phyloP scores from a whole-genome alignment of 2,888 invertebrate species.

The Latheticus oryzae region DNA sequence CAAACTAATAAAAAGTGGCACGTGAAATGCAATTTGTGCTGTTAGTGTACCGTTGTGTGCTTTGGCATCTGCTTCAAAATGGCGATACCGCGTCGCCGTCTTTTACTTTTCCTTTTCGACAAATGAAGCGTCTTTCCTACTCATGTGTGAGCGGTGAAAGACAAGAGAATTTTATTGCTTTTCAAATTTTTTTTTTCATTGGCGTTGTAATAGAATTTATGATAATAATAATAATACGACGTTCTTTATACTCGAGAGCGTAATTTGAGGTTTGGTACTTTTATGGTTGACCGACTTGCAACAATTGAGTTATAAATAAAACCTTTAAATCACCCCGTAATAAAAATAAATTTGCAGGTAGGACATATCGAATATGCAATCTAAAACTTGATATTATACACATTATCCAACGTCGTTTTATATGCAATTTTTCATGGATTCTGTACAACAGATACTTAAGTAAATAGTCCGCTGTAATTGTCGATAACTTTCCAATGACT shows the following conservation, averaged over 20 bases:
- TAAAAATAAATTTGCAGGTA: conserved; percentile 49
- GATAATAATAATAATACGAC: conserved; percentile 21
- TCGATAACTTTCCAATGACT: conserved; percentile 46
- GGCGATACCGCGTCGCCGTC: conserved; percentile 30
- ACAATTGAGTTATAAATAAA: conserved; percentile 50
- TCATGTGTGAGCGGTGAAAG: conserved; percentile 14
- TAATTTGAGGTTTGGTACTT: conserved; percentile 34
- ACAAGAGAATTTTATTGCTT: conserved; percentile 3
- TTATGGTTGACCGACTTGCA: conserved; percentile 39
- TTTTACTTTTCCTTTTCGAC: conserved; percentile 21
- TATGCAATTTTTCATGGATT: conserved; percentile 46
- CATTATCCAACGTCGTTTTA: conserved; percentile 43
- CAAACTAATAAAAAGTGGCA: conserved; percentile 48
- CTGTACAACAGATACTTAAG: conserved; percentile 28
- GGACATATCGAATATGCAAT: conserved; percentile 45
- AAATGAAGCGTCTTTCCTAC: conserved; percentile 20
- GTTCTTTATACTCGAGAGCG: conserved; percentile 11
- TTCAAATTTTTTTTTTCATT: no score
- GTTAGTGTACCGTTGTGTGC: conserved; percentile 42
- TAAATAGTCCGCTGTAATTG: conserved; percentile 41
- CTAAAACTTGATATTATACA: conserved; percentile 46
- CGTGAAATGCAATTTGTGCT: conserved; percentile 48
- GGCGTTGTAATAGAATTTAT: no score
- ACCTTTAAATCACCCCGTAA: conserved; percentile 41
- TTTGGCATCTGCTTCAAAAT: conserved; percentile 39